Base-by-base conservation (phyloP, 2,797 vertebrate genomes). In the Scyliorhinus canicula region DNA sequence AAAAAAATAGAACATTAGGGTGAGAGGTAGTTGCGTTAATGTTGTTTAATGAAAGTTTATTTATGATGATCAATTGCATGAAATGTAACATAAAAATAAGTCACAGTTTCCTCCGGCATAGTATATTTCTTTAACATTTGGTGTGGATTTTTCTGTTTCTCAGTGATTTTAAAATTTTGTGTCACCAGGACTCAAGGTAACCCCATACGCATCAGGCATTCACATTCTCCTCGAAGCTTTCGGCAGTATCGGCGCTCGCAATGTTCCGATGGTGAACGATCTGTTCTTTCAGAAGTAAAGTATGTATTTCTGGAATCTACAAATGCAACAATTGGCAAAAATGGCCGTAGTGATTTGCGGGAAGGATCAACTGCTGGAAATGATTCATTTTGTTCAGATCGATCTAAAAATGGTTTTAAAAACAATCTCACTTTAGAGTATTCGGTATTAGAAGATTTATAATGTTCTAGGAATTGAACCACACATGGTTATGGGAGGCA, bases 211-310 rank as follows among this genome's bases (percentile, higher is more conserved):
- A 98, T 98, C 96, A 97, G 98, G 79, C 98, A 98, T 95, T 98
- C 98, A 0, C 98, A 98, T 82, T 98, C 98, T 0, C 98, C 98
- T 0, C 96, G 98, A 95, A 98, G 98, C 95, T 98, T 98, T 97
- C 98, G 98, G 77, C 98, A 98, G 95, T 98, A 98, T 95, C 97
- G 98, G 1, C 96, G 98, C 47, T 98, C 98, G 0, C 98, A 98
- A 96, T 98, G 98, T 93, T 98, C 98, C 0, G 98, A 98, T 4
- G 98, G 98, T 52, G 98, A 98, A 96, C 97, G 98, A 95, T 98
- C 98, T 0, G 98, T 98, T 86, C 97, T 98, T 71, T 98, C 98
- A 4, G 98, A 98, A 97, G 97, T 98, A 95, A 98, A 98, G 98
- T 98, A 97, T 16, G 98, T 97, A 69, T 47, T 31, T 55, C 65